Evolutionary conservation across 2,888 invertebrate genomes (phyloP).

Genomic region (Lasioglossum villosulum): DNA sequence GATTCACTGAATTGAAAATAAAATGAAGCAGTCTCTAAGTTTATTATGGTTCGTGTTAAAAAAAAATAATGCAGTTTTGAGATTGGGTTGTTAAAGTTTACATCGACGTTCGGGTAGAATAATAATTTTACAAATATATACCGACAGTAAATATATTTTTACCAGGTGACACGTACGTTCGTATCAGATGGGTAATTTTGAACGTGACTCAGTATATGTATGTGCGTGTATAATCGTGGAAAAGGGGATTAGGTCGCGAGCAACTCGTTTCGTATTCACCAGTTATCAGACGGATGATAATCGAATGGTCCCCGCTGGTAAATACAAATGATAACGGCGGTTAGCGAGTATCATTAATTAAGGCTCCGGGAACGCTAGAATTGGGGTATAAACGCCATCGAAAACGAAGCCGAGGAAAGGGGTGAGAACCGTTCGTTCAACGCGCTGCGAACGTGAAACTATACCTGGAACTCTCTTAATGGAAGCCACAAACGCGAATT

Average conservation of each 20-base stretch:
- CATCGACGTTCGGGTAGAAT: not conserved
- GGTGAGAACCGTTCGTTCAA: constrained; percentile 25
- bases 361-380: constrained; percentile 19
- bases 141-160: not conserved
- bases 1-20: not conserved
- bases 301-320: not conserved
- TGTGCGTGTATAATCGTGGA: not conserved
- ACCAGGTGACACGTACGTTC: not conserved
- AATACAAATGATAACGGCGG: constrained; percentile 20
- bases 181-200: not conserved
- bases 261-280: not conserved
- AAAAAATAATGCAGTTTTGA: not conserved
- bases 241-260: not conserved
- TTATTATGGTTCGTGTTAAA: not conserved
- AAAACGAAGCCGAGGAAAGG: constrained; percentile 34
- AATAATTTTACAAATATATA: not conserved
- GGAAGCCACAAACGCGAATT: constrained; percentile 61
- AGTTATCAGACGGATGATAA: constrained; percentile 25
- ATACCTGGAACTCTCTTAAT: constrained; percentile 54
- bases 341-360: constrained; percentile 37
- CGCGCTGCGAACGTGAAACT: constrained; percentile 33
- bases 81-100: not conserved
- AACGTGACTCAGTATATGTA: not conserved
- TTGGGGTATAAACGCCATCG: constrained; percentile 17
- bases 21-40: not conserved